Conservation (phyloP, 2,797 vertebrate species). For the Pseudochromis fuscus region DNA sequence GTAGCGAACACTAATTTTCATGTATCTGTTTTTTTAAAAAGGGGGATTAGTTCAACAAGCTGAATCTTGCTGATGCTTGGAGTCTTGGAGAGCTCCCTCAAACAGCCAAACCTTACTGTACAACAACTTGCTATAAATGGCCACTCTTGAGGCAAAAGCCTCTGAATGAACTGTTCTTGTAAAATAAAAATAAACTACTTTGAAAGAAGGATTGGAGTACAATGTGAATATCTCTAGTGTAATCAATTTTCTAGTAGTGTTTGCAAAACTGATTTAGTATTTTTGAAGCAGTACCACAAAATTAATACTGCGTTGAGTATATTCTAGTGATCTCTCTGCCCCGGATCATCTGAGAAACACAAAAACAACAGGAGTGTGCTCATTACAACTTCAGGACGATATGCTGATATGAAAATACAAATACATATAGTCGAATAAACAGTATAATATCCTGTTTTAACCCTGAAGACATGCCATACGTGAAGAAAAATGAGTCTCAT, state of each 20-base stretch:
- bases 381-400: conserved; percentile 20
- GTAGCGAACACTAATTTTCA: conserved; percentile 4
- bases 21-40: neutral
- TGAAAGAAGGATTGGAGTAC: neutral
- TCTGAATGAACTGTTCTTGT: neutral
- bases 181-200: neutral
- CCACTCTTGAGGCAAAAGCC: neutral
- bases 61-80: neutral
- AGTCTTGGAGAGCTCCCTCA: neutral
- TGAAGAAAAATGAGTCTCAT: conserved; percentile 54
- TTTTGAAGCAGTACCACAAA: neutral
- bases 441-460: conserved; percentile 42
- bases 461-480: conserved; percentile 26
- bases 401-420: conserved; percentile 20
- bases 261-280: conserved; percentile 2
- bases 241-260: neutral
- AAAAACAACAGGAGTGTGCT: conserved; percentile 26
- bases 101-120: conserved; percentile 3
- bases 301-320: neutral
- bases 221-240: neutral
- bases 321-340: conserved; percentile 8
- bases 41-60: neutral
- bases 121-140: neutral
- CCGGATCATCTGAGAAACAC: conserved; percentile 21
- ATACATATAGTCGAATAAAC: conserved; percentile 3